Conservation (phyloP, 2,797 vertebrate genomes). For the Megalops cyprinoides region DNA sequence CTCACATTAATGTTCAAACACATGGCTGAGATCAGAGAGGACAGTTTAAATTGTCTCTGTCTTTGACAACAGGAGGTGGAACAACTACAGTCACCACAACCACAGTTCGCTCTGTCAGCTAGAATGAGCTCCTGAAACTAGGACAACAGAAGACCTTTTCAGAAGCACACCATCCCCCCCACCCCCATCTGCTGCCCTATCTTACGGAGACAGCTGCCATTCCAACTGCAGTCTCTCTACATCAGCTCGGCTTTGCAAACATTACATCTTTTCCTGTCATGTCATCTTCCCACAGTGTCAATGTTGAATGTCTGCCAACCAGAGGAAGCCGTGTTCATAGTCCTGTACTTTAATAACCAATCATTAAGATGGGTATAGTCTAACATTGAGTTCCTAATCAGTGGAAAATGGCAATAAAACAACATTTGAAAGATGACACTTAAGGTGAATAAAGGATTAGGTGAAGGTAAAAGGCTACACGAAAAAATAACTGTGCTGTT, state of each 20-base stretch:
- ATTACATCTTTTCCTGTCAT: constrained; percentile 35
- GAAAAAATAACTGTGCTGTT: not conserved
- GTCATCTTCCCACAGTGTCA: constrained; percentile 8
- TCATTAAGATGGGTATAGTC: too few species aligned
- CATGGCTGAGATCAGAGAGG: not conserved
- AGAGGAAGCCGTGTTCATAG: constrained; percentile 29
- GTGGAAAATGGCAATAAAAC: not conserved
- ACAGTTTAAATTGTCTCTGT: not conserved
- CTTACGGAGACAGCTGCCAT: constrained; percentile 26
- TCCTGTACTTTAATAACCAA: too few species aligned
- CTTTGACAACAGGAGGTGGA: constrained; percentile 55
- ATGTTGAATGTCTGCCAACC: constrained; percentile 16
- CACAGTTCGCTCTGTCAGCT: constrained; percentile 60
- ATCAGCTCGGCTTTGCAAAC: constrained; percentile 38
- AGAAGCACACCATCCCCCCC: constrained; percentile 26
- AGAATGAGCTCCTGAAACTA: constrained; percentile 38
- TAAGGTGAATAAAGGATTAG: not conserved
- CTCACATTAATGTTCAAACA: not conserved
- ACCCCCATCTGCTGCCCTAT: constrained; percentile 13
- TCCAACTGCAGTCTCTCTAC: not conserved
- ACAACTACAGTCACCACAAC: constrained; percentile 61
- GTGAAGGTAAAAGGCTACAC: not conserved
- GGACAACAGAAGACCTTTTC: constrained; percentile 55
- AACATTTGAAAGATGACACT: not conserved
- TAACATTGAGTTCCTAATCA: not conserved